Conservation (phyloP, 2,113 vertebrate genomes). For the Drymodes brunneopygia region DNA sequence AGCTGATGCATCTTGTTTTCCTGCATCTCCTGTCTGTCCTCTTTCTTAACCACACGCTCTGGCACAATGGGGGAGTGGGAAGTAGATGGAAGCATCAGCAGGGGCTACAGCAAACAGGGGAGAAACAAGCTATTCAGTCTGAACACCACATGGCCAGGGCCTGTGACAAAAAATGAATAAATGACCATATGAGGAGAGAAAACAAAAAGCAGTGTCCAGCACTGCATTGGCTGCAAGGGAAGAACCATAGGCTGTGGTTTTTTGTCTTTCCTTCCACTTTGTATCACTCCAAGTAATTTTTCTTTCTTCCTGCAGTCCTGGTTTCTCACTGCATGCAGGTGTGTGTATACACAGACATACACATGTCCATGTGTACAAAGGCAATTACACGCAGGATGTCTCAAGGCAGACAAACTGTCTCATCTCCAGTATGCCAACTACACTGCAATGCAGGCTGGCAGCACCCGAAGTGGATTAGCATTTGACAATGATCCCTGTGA, state of each 20-base stretch:
- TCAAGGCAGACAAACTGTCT: not conserved
- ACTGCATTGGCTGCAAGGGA: not conserved
- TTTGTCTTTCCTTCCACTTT: not conserved
- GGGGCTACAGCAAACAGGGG: not conserved
- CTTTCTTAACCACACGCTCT: constrained; percentile 31
- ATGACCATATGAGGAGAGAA: constrained; percentile 15
- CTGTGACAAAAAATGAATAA: constrained; percentile 55
- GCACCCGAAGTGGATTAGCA: not conserved
- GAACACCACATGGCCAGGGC: not conserved
- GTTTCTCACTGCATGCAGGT: not conserved
- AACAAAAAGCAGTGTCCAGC: not conserved
- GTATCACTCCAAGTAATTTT: not conserved
- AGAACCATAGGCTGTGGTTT: not conserved
- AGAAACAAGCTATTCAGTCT: constrained; percentile 32
- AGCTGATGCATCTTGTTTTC: constrained; percentile 56
- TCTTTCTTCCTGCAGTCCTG: not conserved
- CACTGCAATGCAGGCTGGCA: not conserved
- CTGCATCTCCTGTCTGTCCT: not conserved
- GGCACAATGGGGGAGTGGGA: not conserved
- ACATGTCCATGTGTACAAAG: not conserved
- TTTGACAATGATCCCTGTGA: not conserved
- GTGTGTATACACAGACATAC: rapidly evolving
- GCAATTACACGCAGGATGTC: not conserved
- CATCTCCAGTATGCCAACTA: not conserved
- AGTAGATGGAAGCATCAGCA: not conserved